Percentiles rank a stretch among this genome's conserved stretches.
Evolutionary conservation across 2,888 invertebrate species (phyloP).

Genomic region (Polydrusus pterygomalis): DNA sequence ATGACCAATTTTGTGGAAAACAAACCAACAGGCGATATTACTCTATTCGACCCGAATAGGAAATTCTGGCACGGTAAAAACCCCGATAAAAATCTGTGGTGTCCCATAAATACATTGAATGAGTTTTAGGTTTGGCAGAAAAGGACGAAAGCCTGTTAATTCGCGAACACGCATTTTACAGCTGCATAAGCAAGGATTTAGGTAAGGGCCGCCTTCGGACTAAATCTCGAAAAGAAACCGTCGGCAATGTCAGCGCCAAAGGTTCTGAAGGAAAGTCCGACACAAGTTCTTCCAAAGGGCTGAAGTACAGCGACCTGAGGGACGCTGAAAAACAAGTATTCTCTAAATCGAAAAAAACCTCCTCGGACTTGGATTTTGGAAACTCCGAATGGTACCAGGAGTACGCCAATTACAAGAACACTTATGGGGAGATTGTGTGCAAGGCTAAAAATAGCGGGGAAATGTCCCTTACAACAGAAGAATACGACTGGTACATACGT

Average conservation of each 20-base stretch:
- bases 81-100: no score
- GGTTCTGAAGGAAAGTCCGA: slow-evolving; percentile 32
- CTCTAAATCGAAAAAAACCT: slow-evolving; percentile 61
- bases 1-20: slow-evolving; percentile 74
- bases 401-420: slow-evolving; percentile 59
- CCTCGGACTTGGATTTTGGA: slow-evolving; percentile 57
- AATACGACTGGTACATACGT: slow-evolving; percentile 58
- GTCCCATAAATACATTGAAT: slow-evolving; percentile 32
- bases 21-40: slow-evolving; percentile 71
- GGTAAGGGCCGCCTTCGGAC: slow-evolving; percentile 61
- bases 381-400: slow-evolving; percentile 62
- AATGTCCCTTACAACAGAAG: slow-evolving; percentile 54
- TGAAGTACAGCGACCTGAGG: slow-evolving; percentile 42
- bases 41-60: slow-evolving; percentile 74
- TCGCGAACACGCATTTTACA: slow-evolving; percentile 67
- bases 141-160: slow-evolving; percentile 60
- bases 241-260: neutral
- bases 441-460: slow-evolving; percentile 55
- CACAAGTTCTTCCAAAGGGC: slow-evolving; percentile 22
- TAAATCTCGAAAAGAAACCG: slow-evolving; percentile 8
- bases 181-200: slow-evolving; percentile 59
- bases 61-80: slow-evolving; percentile 73
- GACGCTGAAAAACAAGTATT: slow-evolving; percentile 63
- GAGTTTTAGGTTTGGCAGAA: slow-evolving; percentile 58
- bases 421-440: slow-evolving; percentile 53